Evolutionary conservation across 2,797 vertebrate species (phyloP).

Genomic region (Apogon talboti): DNA sequence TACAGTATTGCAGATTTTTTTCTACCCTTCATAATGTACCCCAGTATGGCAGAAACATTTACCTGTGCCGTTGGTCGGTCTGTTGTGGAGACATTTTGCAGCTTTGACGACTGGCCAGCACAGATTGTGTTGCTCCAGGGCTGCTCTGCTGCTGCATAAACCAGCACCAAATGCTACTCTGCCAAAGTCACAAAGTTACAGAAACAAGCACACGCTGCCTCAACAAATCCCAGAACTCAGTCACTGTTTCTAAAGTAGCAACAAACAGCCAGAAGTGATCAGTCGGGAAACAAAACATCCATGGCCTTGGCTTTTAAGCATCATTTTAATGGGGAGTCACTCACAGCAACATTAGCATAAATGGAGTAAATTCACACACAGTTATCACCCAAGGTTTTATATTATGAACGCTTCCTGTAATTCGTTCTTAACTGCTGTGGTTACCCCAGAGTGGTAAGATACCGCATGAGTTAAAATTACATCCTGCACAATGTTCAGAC

Average conservation of each 20-base stretch:
- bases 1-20: neutral
- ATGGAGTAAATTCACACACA: neutral
- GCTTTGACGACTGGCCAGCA: neutral
- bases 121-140: constrained; percentile 19
- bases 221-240: constrained; percentile 3
- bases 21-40: neutral
- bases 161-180: constrained; percentile 6
- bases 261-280: neutral
- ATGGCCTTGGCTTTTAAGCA: constrained; percentile 22
- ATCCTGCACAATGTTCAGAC: neutral
- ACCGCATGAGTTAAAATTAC: no score
- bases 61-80: constrained; percentile 17
- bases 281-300: neutral
- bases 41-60: constrained; percentile 3
- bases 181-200: constrained; percentile 51
- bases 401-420: neutral
- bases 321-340: constrained; percentile 1
- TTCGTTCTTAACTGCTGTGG: neutral
- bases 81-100: constrained; percentile 22
- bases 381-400: neutral
- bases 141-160: constrained; percentile 22
- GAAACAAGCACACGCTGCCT: constrained; percentile 22
- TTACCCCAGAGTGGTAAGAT: no score
- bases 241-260: constrained; percentile 12
- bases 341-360: neutral